Percentiles rank a stretch among this genome's conserved stretches.
Evolutionary conservation across 2,888 invertebrate species (phyloP).

Genomic region (Napeogenes inachia): DNA sequence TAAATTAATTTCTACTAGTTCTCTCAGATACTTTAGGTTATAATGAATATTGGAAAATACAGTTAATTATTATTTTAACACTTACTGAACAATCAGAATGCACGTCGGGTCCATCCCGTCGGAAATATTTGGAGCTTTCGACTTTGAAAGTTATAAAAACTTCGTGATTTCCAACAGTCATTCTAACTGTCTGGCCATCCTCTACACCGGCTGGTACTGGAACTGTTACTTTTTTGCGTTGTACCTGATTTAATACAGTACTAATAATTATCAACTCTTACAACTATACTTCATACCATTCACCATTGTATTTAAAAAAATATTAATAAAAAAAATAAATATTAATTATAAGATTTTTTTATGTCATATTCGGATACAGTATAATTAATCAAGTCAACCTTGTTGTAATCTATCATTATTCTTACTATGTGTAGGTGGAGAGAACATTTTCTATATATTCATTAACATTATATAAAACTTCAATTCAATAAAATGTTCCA

Average conservation of each 20-base stretch:
- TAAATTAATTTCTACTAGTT: neutral
- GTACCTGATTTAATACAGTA: constrained; percentile 71
- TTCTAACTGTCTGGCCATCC: constrained; percentile 97
- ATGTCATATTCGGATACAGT: too few relatives aligned
- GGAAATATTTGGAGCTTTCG: constrained; percentile 91
- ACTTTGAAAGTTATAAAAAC: constrained; percentile 96
- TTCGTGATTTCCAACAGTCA: constrained; percentile 94
- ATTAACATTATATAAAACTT: too few relatives aligned
- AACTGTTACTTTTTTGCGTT: constrained; percentile 91
- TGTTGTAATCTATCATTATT: too few relatives aligned
- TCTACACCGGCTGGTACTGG: constrained; percentile 98
- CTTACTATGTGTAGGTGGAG: too few relatives aligned
- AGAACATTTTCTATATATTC: too few relatives aligned
- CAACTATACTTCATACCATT: too few relatives aligned
- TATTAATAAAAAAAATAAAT: too few relatives aligned
- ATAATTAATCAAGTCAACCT: too few relatives aligned
- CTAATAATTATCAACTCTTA: neutral
- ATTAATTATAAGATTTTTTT: too few relatives aligned
- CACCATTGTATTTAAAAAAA: too few relatives aligned
- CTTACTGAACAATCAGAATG: constrained; percentile 89
- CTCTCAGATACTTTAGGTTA: neutral
- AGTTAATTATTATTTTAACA: constrained; percentile 16
- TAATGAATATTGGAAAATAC: neutral
- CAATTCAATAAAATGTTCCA: too few relatives aligned
- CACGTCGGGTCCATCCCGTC: constrained; percentile 95